phyloP scores from a whole-genome alignment of 2,113 vertebrate genomes.

The Apteryx mantelli region DNA sequence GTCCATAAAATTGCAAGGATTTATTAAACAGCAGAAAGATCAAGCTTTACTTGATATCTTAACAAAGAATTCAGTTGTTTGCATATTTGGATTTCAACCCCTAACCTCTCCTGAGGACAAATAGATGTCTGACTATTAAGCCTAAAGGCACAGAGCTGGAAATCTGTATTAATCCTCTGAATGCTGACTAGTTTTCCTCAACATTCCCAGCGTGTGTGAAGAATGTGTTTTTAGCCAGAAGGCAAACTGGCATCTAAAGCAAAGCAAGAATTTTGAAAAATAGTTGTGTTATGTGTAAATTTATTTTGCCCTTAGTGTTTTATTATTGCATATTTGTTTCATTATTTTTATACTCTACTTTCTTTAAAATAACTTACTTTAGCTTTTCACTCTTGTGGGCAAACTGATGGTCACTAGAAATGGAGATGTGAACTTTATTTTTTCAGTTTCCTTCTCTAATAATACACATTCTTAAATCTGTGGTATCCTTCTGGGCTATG shows the following conservation, averaged over 20 bases:
- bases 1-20: slow-evolving; percentile 64
- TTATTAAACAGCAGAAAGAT: slow-evolving; percentile 74
- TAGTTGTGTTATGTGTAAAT: slow-evolving; percentile 84
- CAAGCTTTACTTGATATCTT: slow-evolving; percentile 69
- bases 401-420: slow-evolving; percentile 45
- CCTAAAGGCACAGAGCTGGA: slow-evolving; percentile 74
- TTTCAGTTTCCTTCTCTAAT: background rate
- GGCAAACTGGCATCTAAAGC: slow-evolving; percentile 83
- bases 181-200: slow-evolving; percentile 80
- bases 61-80: slow-evolving; percentile 79
- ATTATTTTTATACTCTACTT: slow-evolving; percentile 69
- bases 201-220: slow-evolving; percentile 83
- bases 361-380: slow-evolving; percentile 65
- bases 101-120: slow-evolving; percentile 85
- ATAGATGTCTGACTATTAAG: slow-evolving; percentile 79
- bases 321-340: slow-evolving; percentile 73
- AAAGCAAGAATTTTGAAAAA: slow-evolving; percentile 83
- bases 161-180: slow-evolving; percentile 83
- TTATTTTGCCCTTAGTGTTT: slow-evolving; percentile 81
- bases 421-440: slow-evolving; percentile 29
- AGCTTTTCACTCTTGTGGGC: slow-evolving; percentile 39
- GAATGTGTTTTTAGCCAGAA: slow-evolving; percentile 84
- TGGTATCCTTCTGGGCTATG: slow-evolving; percentile 1
- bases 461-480: background rate
- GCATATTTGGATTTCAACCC: slow-evolving; percentile 81